Evolutionary conservation across 2,113 vertebrate species (phyloP).

Genomic region (Syngnathus floridae): DNA sequence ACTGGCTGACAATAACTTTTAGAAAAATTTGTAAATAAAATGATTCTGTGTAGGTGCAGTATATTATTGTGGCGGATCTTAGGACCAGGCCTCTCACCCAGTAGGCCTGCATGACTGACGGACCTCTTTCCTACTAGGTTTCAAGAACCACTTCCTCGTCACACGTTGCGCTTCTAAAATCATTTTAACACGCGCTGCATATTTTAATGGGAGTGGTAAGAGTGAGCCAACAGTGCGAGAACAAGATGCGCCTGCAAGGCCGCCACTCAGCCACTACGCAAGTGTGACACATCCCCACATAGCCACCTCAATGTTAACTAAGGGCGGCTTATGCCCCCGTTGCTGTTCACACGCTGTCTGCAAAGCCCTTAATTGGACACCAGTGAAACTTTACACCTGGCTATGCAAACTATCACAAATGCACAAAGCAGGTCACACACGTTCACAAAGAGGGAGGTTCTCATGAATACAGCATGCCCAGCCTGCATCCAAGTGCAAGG

Average conservation of each 20-base stretch:
- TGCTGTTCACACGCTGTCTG: slow-evolving; percentile 45
- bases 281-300: slow-evolving; percentile 3
- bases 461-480: slow-evolving; percentile 61
- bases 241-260: neutral
- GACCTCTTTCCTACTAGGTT: neutral
- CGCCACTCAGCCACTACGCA: neutral
- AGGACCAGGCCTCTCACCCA: too few relatives aligned
- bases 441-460: slow-evolving; percentile 21
- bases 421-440: slow-evolving; percentile 4
- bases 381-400: slow-evolving; percentile 45
- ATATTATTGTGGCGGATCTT: too few relatives aligned
- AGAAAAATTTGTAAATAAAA: neutral
- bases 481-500: neutral
- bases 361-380: slow-evolving; percentile 49
- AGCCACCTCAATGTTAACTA: slow-evolving; percentile 21
- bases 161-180: neutral
- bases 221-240: neutral
- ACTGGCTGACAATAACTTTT: neutral
- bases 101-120: too few relatives aligned
- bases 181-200: neutral
- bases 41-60: neutral
- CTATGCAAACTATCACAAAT: slow-evolving; percentile 28
- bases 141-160: neutral
- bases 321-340: slow-evolving; percentile 20
- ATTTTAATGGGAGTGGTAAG: neutral